These are phyloP conservation scores for Rhinella marina DNA, from an alignment of 2,797 vertebrate species.

Conservation along the genomic window DNA sequence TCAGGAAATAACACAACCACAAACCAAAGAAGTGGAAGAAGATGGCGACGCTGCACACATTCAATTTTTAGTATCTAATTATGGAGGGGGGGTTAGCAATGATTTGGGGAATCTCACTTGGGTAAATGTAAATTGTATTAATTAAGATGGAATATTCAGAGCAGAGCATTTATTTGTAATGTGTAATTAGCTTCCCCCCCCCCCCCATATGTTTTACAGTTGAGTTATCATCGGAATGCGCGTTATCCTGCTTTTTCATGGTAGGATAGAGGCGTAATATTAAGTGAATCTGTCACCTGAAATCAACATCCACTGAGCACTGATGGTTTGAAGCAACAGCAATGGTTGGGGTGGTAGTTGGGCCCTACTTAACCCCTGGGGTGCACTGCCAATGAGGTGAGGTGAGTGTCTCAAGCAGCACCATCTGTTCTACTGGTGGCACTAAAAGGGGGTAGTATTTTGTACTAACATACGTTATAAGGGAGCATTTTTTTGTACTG, in stretches of 20 bases:
- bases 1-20: slow-evolving; percentile 40
- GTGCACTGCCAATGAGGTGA: too few relatives aligned
- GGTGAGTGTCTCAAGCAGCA: too few relatives aligned
- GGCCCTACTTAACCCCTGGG: too few relatives aligned
- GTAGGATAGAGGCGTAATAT: neutral
- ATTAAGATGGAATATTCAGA: slow-evolving; percentile 23
- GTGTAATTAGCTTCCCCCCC: neutral
- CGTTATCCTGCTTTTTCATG: neutral
- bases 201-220: neutral
- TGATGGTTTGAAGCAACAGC: neutral
- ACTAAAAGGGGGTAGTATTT: too few relatives aligned
- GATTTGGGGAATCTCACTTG: neutral
- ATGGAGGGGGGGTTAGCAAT: neutral
- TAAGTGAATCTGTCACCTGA: slow-evolving; percentile 1
- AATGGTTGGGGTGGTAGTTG: neutral
- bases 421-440: too few relatives aligned
- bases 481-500: too few relatives aligned
- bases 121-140: neutral
- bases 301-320: neutral
- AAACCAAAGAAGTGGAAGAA: slow-evolving; percentile 9
- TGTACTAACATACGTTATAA: too few relatives aligned
- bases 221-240: slow-evolving; percentile 9
- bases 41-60: slow-evolving; percentile 32
- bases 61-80: slow-evolving; percentile 20
- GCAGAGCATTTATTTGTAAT: neutral